These are phyloP conservation scores for Scolopax rusticola DNA, from an alignment of 2,797 vertebrate genomes.

Conservation along the genomic window DNA sequence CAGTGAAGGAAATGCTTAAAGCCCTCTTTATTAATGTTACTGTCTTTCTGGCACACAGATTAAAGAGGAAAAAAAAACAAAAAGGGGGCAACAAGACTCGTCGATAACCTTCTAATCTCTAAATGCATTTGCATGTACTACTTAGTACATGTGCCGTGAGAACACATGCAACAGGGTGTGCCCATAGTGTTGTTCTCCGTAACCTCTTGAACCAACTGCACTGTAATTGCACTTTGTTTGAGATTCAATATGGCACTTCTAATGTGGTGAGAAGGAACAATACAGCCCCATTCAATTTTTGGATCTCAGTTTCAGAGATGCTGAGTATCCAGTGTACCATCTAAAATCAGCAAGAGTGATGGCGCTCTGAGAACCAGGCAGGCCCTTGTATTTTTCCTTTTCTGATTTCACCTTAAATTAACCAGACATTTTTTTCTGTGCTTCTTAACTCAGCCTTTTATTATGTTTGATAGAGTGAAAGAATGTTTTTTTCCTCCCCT, in stretches of 20 bases:
- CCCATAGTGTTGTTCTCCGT: not conserved
- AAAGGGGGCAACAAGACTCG: not conserved
- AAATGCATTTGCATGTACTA: not conserved
- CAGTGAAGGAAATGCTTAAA: not conserved
- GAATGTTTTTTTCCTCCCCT: slow-evolving; percentile 68
- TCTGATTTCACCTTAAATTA: slow-evolving; percentile 72
- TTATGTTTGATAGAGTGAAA: slow-evolving; percentile 67
- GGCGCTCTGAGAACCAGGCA: not conserved
- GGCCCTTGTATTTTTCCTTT: slow-evolving; percentile 55
- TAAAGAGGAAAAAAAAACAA: not conserved
- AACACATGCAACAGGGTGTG: not conserved
- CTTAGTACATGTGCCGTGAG: not conserved
- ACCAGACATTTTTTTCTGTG: slow-evolving; percentile 36
- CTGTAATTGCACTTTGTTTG: not conserved
- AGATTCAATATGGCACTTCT: slow-evolving; percentile 14
- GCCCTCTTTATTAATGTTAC: not conserved
- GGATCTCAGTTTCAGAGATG: slow-evolving; percentile 36
- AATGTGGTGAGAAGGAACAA: slow-evolving; percentile 20
- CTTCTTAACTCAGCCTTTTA: slow-evolving; percentile 64
- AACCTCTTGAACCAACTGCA: not conserved
- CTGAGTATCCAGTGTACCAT: slow-evolving; percentile 22
- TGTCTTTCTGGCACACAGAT: not conserved
- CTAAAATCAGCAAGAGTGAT: slow-evolving; percentile 32
- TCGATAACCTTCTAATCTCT: not conserved
- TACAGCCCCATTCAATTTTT: slow-evolving; percentile 12